Percentiles rank a stretch among this genome's conserved stretches.
Conservation (phyloP, 2,888 invertebrate genomes). For the Archaeoteleia sp. region DNA sequence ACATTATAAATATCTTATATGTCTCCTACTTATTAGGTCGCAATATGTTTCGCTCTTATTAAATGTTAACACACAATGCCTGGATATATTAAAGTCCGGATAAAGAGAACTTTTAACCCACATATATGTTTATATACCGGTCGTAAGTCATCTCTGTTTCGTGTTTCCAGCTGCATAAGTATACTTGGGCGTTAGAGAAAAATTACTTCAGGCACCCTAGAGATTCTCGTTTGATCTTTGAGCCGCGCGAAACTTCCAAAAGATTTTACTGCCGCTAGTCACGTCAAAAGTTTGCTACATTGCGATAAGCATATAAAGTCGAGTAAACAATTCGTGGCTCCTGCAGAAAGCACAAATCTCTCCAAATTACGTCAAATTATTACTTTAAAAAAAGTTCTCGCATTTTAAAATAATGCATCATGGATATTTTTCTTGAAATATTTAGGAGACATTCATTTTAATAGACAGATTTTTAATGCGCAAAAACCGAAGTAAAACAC, state of each 20-base stretch:
- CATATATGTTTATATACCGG: conserved; percentile 10
- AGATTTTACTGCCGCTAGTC: conserved; percentile 9
- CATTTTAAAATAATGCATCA: too few relatives aligned
- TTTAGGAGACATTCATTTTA: too few relatives aligned
- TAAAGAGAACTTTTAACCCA: neutral
- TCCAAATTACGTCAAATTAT: too few relatives aligned
- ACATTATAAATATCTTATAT: too few relatives aligned
- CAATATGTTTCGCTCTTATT: conserved; percentile 5
- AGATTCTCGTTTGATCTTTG: conserved; percentile 9
- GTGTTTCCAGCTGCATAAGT: conserved; percentile 5
- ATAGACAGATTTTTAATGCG: too few relatives aligned
- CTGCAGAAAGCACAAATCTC: too few relatives aligned
- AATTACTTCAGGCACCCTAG: conserved; percentile 9
- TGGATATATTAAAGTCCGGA: neutral
- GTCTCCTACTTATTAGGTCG: too few relatives aligned
- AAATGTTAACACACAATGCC: conserved; percentile 1
- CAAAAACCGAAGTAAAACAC: too few relatives aligned
- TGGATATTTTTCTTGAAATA: too few relatives aligned
- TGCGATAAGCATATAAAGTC: neutral
- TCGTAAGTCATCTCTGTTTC: conserved; percentile 11
- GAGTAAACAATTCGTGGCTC: too few relatives aligned
- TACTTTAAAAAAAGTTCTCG: too few relatives aligned
- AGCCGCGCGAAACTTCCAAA: conserved; percentile 6
- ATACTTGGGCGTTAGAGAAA: conserved; percentile 5
- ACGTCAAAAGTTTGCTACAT: conserved; percentile 1